Conservation (phyloP, 2,888 invertebrate species). For the Dynastes grantii region DNA sequence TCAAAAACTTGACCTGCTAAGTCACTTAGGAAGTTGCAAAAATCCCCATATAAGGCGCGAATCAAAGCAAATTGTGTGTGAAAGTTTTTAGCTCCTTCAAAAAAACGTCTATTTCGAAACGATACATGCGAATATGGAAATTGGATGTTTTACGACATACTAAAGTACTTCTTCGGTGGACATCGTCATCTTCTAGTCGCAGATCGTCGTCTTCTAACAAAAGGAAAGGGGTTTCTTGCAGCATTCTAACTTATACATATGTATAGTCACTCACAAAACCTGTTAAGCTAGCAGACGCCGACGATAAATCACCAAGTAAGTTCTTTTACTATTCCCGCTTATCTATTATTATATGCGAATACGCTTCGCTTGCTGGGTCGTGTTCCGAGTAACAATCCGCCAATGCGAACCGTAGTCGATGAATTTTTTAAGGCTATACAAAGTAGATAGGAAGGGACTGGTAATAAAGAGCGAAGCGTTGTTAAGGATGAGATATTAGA, state of each 20-base stretch:
- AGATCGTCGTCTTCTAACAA: conserved; percentile 4
- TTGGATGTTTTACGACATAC: background rate
- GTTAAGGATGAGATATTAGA: too few relatives aligned
- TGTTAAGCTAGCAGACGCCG: conserved; percentile 12
- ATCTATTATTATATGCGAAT: conserved; percentile 21
- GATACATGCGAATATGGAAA: background rate
- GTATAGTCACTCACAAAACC: conserved; percentile 7
- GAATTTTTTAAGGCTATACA: too few relatives aligned
- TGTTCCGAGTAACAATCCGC: background rate
- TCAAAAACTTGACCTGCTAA: conserved; percentile 27
- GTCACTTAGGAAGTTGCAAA: conserved; percentile 48
- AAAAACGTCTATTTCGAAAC: conserved; percentile 16
- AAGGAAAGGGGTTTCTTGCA: background rate
- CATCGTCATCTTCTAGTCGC: background rate
- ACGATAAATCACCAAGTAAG: conserved; percentile 23
- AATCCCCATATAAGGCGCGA: conserved; percentile 34
- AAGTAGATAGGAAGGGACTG: too few relatives aligned
- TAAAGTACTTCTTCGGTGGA: background rate
- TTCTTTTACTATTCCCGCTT: conserved; percentile 28
- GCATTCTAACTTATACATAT: background rate
- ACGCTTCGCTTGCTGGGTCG: background rate
- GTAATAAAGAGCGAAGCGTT: too few relatives aligned
- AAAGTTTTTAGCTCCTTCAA: conserved; percentile 19
- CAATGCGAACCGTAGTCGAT: too few relatives aligned
- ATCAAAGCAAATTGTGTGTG: too few relatives aligned